Evolutionary conservation across 2,113 vertebrate species (phyloP).

Genomic region (Eptesicus fuscus): DNA sequence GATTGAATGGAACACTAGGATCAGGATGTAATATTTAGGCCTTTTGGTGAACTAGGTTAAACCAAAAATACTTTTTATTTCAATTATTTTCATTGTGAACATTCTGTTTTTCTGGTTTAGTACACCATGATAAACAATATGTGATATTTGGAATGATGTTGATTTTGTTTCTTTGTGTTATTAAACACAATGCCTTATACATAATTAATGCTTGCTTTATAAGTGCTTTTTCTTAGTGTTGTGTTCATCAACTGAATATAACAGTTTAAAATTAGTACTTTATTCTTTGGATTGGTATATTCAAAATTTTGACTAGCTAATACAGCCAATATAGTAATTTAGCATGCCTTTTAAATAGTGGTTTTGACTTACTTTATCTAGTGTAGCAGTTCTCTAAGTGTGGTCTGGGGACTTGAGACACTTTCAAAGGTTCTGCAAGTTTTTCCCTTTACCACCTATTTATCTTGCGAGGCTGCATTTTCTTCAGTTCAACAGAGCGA

Average conservation of each 20-base stretch:
- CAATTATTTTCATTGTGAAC: not conserved
- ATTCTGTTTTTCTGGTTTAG: not conserved
- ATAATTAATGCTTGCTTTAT: not conserved
- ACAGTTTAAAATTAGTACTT: not conserved
- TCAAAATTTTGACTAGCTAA: not conserved
- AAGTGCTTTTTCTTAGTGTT: not conserved
- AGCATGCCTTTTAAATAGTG: not conserved
- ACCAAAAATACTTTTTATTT: not conserved
- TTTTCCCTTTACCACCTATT: not conserved
- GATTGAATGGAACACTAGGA: not conserved
- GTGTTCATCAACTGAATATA: not conserved
- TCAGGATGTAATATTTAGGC: not conserved
- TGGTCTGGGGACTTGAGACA: not conserved
- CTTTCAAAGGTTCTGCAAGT: not conserved
- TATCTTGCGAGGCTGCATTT: not conserved
- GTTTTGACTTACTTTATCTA: not conserved
- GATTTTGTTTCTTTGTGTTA: not conserved
- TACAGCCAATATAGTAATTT: not conserved
- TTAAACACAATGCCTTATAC: not conserved
- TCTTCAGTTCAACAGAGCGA: not conserved
- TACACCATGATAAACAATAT: not conserved
- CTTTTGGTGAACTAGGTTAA: slow-evolving; percentile 5
- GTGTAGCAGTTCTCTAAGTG: not conserved
- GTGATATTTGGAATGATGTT: not conserved
- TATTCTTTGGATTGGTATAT: not conserved